Conservation (phyloP, 2,888 invertebrate species). For the Eupeodes luniger region DNA sequence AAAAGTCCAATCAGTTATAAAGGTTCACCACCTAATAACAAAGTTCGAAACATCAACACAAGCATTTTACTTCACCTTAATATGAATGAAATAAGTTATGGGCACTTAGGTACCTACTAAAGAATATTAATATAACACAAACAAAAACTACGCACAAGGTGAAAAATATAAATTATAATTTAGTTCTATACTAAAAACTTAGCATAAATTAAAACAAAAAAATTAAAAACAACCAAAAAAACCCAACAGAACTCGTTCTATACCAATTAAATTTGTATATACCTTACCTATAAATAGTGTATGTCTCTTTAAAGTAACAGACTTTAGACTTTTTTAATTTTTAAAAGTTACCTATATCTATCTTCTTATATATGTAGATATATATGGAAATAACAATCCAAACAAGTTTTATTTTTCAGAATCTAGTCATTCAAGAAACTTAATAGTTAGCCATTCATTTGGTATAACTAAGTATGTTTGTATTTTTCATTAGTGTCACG, state of each 20-base stretch:
- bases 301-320: not conserved
- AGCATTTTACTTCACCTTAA: too few relatives aligned
- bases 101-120: too few relatives aligned
- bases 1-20: too few relatives aligned
- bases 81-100: too few relatives aligned
- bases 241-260: slow-evolving; percentile 40
- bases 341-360: not conserved
- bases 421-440: slow-evolving; percentile 37
- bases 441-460: not conserved
- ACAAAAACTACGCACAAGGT: too few relatives aligned
- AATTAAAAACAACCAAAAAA: not conserved
- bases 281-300: too few relatives aligned
- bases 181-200: not conserved
- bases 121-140: too few relatives aligned
- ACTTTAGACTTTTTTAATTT: slow-evolving; percentile 4
- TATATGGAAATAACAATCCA: slow-evolving; percentile 22
- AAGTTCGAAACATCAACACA: too few relatives aligned
- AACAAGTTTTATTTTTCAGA: slow-evolving; percentile 47
- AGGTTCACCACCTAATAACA: too few relatives aligned
- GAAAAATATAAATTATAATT: too few relatives aligned
- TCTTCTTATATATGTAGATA: not conserved
- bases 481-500: slow-evolving; percentile 43
- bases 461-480: not conserved
- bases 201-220: not conserved
- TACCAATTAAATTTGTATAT: not conserved